A percentile compares a stretch with the other conserved stretches of the same genome.
Conservation (phyloP, 1,140 invertebrate genomes). For the Brachionus rotundiformis region DNA sequence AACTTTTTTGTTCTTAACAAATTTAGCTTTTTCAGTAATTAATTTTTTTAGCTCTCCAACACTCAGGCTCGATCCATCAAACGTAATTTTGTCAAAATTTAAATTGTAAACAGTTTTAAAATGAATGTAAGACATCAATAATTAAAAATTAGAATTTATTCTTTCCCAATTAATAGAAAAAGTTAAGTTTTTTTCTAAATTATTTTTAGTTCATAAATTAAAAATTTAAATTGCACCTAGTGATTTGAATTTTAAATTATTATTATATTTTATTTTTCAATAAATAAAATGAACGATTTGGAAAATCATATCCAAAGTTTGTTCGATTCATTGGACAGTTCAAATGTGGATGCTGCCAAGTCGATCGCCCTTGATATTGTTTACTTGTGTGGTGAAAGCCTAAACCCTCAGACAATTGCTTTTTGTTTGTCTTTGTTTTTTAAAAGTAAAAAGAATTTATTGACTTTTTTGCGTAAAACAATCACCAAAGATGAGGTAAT, state of each 20-base stretch:
- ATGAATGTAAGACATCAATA: constrained; percentile 46
- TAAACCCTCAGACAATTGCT: constrained; percentile 54
- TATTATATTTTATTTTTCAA: not conserved
- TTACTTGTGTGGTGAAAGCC: constrained; percentile 15
- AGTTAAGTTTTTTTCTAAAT: constrained; percentile 34
- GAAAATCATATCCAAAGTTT: constrained; percentile 20
- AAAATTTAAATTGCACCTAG: not conserved
- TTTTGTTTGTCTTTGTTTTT: constrained; percentile 59
- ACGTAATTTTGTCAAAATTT: constrained; percentile 50
- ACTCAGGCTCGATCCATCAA: constrained; percentile 38
- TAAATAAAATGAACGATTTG: constrained; percentile 26
- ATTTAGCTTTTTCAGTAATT: constrained; percentile 35
- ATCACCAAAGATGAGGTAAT: constrained; percentile 58
- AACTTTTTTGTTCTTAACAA: constrained; percentile 37
- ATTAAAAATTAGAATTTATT: not conserved
- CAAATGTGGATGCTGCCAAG: constrained; percentile 15
- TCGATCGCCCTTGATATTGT: constrained; percentile 19
- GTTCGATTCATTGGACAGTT: not conserved
- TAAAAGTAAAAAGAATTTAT: constrained; percentile 58
- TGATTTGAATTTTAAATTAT: constrained; percentile 16
- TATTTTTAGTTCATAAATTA: not conserved
- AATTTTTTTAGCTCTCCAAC: constrained; percentile 29
- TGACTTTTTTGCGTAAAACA: constrained; percentile 57
- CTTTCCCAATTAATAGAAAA: constrained; percentile 2
- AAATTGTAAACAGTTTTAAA: constrained; percentile 49